Evolutionary conservation across 2,113 vertebrate species (phyloP).

Genomic region (Osmerus eperlanus): DNA sequence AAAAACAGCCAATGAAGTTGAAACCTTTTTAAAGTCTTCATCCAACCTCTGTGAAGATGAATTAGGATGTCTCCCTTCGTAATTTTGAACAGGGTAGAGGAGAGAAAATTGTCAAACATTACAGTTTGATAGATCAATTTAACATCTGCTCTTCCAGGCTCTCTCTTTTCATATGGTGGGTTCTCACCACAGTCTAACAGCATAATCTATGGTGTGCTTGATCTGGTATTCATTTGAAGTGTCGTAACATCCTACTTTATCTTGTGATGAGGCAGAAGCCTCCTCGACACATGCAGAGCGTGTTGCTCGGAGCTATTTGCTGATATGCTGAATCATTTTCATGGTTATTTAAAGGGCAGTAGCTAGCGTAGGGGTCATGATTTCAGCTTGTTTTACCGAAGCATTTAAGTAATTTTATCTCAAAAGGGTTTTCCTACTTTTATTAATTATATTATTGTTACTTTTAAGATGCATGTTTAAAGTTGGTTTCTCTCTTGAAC

Average conservation of each 20-base stretch:
- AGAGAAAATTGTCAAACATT: slow-evolving; percentile 57
- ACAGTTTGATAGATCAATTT: slow-evolving; percentile 74
- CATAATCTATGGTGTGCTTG: slow-evolving; percentile 66
- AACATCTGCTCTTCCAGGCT: slow-evolving; percentile 50
- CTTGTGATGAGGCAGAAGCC: slow-evolving; percentile 47
- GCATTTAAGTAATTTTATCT: too few relatives aligned
- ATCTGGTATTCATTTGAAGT: slow-evolving; percentile 71
- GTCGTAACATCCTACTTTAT: slow-evolving; percentile 61
- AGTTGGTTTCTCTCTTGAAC: too few relatives aligned
- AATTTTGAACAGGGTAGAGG: slow-evolving; percentile 59
- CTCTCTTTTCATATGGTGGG: slow-evolving; percentile 55
- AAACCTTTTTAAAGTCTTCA: slow-evolving; percentile 51
- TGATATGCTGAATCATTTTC: slow-evolving; percentile 49
- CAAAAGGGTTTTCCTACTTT: too few relatives aligned
- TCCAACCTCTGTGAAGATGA: slow-evolving; percentile 51
- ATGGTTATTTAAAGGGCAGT: slow-evolving; percentile 50
- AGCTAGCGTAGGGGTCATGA: slow-evolving; percentile 23
- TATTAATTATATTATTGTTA: too few relatives aligned
- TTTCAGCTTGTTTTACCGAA: slow-evolving; percentile 39
- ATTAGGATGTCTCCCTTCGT: slow-evolving; percentile 65
- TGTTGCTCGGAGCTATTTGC: slow-evolving; percentile 55
- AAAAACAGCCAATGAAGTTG: slow-evolving; percentile 39
- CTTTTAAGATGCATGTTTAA: too few relatives aligned
- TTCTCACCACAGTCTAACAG: slow-evolving; percentile 59
- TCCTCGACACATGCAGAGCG: slow-evolving; percentile 27